Conservation (phyloP, 1,140 invertebrate genomes). For the Atopsyche davidsoni region DNA sequence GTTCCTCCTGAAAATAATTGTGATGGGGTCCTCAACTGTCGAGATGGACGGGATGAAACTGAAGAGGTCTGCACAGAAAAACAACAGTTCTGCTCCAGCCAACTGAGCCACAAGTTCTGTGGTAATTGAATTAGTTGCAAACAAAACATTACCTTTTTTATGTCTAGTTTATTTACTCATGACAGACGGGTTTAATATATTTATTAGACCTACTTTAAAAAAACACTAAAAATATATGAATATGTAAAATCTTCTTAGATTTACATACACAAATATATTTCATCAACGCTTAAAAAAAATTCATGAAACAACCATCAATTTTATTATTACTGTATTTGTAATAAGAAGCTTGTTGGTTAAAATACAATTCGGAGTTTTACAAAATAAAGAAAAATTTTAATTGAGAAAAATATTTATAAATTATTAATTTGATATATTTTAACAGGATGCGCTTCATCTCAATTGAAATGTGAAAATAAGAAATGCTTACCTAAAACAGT, state of each 20-base stretch:
- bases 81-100: constrained; percentile 33
- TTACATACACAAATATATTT: too few species aligned
- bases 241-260: too few species aligned
- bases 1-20: constrained; percentile 57
- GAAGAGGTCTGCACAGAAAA: constrained; percentile 44
- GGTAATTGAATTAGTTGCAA: constrained; percentile 31
- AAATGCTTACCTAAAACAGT: constrained; percentile 60
- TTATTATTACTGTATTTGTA: too few species aligned
- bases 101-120: constrained; percentile 36
- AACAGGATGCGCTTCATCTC: constrained; percentile 52
- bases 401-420: too few species aligned
- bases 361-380: too few species aligned
- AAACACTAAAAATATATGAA: too few species aligned
- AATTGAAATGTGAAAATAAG: constrained; percentile 61
- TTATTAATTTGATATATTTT: too few species aligned
- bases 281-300: too few species aligned
- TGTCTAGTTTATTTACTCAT: background rate
- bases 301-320: too few species aligned
- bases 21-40: constrained; percentile 65
- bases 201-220: background rate
- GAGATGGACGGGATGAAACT: constrained; percentile 59
- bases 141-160: background rate
- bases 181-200: background rate
- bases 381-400: too few species aligned
- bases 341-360: too few species aligned